A percentile compares a stretch with the other conserved stretches of the same genome.
phyloP scores from a whole-genome alignment of 2,113 vertebrate genomes.

The Gallinago undulata region DNA sequence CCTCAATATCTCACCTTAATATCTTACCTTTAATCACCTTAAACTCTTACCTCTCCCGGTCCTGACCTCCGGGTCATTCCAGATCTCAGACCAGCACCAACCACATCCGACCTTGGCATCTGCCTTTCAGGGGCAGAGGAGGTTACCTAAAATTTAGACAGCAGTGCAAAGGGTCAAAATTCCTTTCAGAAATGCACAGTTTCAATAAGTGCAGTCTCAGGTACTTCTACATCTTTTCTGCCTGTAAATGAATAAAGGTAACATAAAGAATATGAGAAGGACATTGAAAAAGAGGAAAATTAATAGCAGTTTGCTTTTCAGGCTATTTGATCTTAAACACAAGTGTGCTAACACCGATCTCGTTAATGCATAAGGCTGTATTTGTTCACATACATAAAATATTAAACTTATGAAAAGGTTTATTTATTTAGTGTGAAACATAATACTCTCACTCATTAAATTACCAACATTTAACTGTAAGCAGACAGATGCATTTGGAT shows the following conservation, averaged over 20 bases:
- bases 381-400: slow-evolving; percentile 14
- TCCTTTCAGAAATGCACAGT: not conserved
- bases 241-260: not conserved
- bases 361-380: not conserved
- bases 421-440: slow-evolving; percentile 17
- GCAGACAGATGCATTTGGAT: slow-evolving; percentile 21
- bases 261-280: not conserved
- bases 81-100: not conserved
- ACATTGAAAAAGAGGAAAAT: not conserved
- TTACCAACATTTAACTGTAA: slow-evolving; percentile 10
- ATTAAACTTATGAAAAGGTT: slow-evolving; percentile 13
- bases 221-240: not conserved
- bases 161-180: not conserved
- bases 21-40: no score
- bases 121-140: not conserved
- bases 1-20: not conserved
- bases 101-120: not conserved
- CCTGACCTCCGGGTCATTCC: not conserved
- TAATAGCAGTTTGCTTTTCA: not conserved
- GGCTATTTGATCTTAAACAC: not conserved
- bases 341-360: not conserved
- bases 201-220: not conserved
- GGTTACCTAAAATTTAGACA: not conserved
- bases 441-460: slow-evolving; percentile 34
- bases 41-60: not conserved